These are phyloP conservation scores for Carcharodon carcharias DNA, from an alignment of 2,797 vertebrate genomes.

Conservation along the genomic window DNA sequence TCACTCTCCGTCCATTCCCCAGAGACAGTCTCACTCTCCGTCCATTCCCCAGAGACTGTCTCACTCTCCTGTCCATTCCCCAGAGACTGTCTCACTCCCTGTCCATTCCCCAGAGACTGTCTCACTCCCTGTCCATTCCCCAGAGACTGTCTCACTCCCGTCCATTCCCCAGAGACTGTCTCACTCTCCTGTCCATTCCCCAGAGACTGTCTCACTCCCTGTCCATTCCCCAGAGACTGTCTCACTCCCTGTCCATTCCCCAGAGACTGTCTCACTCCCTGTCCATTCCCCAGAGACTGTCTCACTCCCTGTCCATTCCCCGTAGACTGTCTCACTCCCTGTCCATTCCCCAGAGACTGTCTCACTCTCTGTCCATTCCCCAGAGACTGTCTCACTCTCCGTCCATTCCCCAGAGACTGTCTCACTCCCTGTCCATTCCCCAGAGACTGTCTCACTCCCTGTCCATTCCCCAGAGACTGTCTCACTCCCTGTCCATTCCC, in stretches of 20 bases:
- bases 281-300: background rate
- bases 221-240: conserved; percentile 30
- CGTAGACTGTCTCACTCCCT: too few relatives aligned
- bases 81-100: background rate
- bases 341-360: too few relatives aligned
- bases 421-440: too few relatives aligned
- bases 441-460: too few relatives aligned
- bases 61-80: background rate
- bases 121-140: background rate
- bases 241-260: background rate
- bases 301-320: background rate
- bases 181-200: background rate
- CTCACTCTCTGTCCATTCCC: background rate
- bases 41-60: too few relatives aligned
- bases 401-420: too few relatives aligned
- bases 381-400: too few relatives aligned
- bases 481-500: too few relatives aligned
- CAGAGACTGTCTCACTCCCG: background rate
- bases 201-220: too few relatives aligned
- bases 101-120: background rate
- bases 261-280: background rate
- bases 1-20: too few relatives aligned
- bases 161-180: background rate
- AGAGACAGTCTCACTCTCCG: too few relatives aligned
- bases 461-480: too few relatives aligned